Evolutionary conservation across 2,797 vertebrate genomes (phyloP), one percentile per base, ranked within the genome.

Genomic region (Rhinophrynus dorsalis): DNA sequence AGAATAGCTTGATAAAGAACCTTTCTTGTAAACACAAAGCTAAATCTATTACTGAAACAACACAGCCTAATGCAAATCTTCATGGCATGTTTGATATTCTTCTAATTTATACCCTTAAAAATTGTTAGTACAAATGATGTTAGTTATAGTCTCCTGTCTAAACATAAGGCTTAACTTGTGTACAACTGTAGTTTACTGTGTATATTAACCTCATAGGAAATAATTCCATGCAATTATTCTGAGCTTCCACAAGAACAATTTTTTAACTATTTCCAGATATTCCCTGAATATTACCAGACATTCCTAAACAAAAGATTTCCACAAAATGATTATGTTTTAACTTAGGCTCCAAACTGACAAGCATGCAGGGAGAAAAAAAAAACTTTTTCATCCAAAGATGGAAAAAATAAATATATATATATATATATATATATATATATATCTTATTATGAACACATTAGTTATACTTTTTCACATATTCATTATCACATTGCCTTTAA

Each of bases 1-100:
- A 79, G 78, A 81, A 80, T 83, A 90, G 83, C 89, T 90, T 89
- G 85, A 89, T 88, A 88, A 88, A 89, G 88, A 89, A 83, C 78
- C 81, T 84, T 84, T 86, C 83, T 83, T 84, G 78, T 87, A 87
- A 85, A 87, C 80, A 88, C 57, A 79, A 77, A 82, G 76, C 83
- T 79, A 80, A 83, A 86, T 64, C 44, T 33, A 44, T 61, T 61
- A 50, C 23, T 21, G 23, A 85, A 85, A 83, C 85, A 84, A 84
- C 84, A 79, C 83, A 81, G 20, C 9, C 80, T 82, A 83, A 75
- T 63, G 74, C 78, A 72, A 78, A 59, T 47, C 83, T 78, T 78
- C 78, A 79, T 77, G 79, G 78, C 80, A 74, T 81, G 85, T 85
- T 87, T 83, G 79, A 84, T 86, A 87, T 85, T 76, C 75, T 78